Base-by-base conservation (phyloP, 2,113 vertebrate species). In the Circaetus gallicus region DNA sequence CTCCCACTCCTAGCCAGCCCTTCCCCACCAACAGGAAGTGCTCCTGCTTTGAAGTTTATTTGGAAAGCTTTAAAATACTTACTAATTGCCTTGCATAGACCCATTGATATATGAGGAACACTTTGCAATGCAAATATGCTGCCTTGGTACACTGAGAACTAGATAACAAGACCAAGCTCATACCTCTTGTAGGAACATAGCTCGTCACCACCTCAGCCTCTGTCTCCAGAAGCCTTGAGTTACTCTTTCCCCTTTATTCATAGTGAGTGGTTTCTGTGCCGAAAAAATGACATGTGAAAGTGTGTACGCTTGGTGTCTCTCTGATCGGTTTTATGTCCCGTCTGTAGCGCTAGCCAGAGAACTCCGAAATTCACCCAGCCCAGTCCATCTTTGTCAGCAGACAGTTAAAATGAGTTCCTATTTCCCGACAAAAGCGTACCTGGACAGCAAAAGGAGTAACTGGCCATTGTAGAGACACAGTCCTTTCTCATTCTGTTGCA, bases 101-200 rank as follows among this genome's bases (percentile, higher is more conserved):
- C 34, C 32, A 36, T 5, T 53, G 80, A 29, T n/a, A 34, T 8
- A 65, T 0, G 3, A 80, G 66, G 85, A 95, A 65, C 92, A 52
- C 61, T 94, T 82, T 72, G 62, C 70, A 88, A 26, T 76, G 94
- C 94, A 94, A 96, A 95, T 91, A 76, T 50, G 74, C 53, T 92
- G 58, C 79, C 62, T 93, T 67, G 53, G 82, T 84, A 85, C 85
- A 56, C 66, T 65, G 36, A 79, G 70, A 53, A 38, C 71, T 79
- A 88, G 88, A 80, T 93, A 90, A 88, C n/a, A 55, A 53, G 25
- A 29, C 55, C 55, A 63, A 58, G 17, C 38, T 95, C 78, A 8
- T 74, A 25, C 13, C 22, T 67, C 47, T n/a, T 45, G 25, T 16
- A 89, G 90, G 43, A 93, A 25, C 38, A 9, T 5, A 59, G 59